These are phyloP conservation scores for Aphaenogaster rudis DNA, from an alignment of 1,140 invertebrate species.

Conservation along the genomic window DNA sequence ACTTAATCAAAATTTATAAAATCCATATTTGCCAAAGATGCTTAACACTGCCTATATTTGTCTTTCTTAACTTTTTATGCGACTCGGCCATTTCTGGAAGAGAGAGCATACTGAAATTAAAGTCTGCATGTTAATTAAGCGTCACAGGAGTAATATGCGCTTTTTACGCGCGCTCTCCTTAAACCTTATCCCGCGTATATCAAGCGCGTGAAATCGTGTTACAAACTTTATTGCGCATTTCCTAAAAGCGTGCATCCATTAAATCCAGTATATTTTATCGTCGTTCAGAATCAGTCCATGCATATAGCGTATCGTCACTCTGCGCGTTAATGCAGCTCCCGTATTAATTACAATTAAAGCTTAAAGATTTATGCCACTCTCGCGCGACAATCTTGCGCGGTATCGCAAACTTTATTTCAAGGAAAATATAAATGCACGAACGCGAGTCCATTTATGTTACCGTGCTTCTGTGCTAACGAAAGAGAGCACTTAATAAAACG, in stretches of 20 bases:
- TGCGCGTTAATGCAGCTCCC: conserved; percentile 18
- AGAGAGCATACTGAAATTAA: conserved; percentile 2
- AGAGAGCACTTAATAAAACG: conserved; percentile 49
- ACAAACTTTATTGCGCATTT: conserved; percentile 29
- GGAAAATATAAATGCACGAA: conserved; percentile 44
- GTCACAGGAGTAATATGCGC: not conserved
- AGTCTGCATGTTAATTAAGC: conserved; percentile 33
- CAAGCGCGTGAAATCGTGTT: conserved; percentile 18
- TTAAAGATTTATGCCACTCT: conserved; percentile 35
- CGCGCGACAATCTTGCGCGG: not conserved
- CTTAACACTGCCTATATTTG: not conserved
- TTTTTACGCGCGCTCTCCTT: conserved; percentile 35
- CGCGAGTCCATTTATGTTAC: conserved; percentile 24
- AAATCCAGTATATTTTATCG: conserved; percentile 41
- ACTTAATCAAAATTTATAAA: not conserved
- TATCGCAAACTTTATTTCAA: conserved; percentile 32
- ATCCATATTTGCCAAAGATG: not conserved
- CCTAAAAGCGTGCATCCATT: conserved; percentile 39
- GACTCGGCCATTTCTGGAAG: not conserved
- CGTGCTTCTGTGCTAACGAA: conserved; percentile 30
- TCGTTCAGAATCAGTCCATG: conserved; percentile 6
- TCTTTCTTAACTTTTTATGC: not conserved
- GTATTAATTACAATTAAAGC: conserved; percentile 60
- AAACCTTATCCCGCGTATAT: conserved; percentile 33
- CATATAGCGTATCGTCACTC: conserved; percentile 9